phyloP scores from a whole-genome alignment of 1,140 invertebrate species.

The Glomeris maerens region DNA sequence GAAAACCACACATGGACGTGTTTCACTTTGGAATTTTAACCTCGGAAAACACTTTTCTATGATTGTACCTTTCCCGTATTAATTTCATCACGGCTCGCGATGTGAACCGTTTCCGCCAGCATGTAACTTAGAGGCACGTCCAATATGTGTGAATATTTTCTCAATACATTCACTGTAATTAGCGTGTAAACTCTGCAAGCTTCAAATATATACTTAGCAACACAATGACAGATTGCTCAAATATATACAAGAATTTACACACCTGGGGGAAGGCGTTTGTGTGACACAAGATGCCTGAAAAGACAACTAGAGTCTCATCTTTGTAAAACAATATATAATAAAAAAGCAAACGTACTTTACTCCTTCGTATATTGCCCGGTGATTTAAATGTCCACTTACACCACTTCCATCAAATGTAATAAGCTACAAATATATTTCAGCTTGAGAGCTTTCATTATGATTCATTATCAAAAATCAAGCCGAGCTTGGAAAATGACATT shows the following conservation, averaged over 20 bases:
- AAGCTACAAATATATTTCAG: slow-evolving; percentile 32
- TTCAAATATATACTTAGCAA: slow-evolving; percentile 47
- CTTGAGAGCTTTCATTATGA: background rate
- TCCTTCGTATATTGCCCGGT: slow-evolving; percentile 65
- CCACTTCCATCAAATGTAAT: slow-evolving; percentile 86
- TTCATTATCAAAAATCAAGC: background rate
- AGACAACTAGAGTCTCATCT: background rate
- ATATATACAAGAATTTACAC: background rate
- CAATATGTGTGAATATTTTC: slow-evolving; percentile 72
- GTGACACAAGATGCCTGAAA: background rate
- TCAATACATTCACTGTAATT: slow-evolving; percentile 63
- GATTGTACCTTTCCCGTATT: slow-evolving; percentile 14
- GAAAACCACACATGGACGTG: slow-evolving; percentile 40
- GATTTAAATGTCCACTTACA: slow-evolving; percentile 77
- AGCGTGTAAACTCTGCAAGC: slow-evolving; percentile 64
- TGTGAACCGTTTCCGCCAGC: slow-evolving; percentile 54
- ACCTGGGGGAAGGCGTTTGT: background rate
- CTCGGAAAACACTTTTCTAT: slow-evolving; percentile 23
- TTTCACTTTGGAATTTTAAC: slow-evolving; percentile 26
- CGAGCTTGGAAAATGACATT: background rate
- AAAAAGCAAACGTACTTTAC: slow-evolving; percentile 34
- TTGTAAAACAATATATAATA: background rate
- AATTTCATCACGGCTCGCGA: slow-evolving; percentile 29
- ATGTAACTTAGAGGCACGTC: slow-evolving; percentile 66
- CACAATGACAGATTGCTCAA: slow-evolving; percentile 46